Conservation (phyloP, 2,888 invertebrate genomes). For the Cistogaster globosa region DNA sequence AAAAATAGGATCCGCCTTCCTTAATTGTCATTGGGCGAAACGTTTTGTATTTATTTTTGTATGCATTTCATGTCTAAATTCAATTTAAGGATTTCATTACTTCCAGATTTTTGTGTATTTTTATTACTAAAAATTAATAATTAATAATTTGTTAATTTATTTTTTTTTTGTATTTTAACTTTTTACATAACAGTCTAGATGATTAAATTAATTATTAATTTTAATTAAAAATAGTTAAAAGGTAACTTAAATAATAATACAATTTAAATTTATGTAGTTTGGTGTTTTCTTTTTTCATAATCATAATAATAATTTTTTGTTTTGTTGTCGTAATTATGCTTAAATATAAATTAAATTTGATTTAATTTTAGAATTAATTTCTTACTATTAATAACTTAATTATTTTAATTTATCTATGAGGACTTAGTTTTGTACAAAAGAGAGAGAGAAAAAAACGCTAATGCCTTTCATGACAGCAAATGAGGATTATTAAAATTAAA, state of each 20-base stretch:
- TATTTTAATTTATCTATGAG: conserved; percentile 51
- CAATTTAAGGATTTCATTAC: conserved; percentile 51
- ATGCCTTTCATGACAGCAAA: conserved; percentile 68
- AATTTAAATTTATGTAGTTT: conserved; percentile 72
- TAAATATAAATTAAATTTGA: conserved; percentile 69
- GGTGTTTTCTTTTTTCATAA: conserved; percentile 69
- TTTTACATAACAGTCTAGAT: conserved; percentile 62
- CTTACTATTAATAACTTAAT: conserved; percentile 48
- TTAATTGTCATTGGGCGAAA: too few species aligned
- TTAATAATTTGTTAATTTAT: conserved; percentile 62
- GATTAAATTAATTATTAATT: conserved; percentile 58
- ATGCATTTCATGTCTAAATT: background rate
- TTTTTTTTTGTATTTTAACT: conserved; percentile 58
- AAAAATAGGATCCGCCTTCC: too few species aligned
- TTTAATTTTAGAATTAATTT: conserved; percentile 70
- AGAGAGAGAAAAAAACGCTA: conserved; percentile 43
- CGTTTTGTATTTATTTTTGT: too few species aligned
- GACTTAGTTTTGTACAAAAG: conserved; percentile 53
- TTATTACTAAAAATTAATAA: conserved; percentile 73
- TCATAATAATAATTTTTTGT: conserved; percentile 48
- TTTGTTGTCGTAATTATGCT: conserved; percentile 47
- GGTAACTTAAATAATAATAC: conserved; percentile 63
- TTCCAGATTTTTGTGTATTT: conserved; percentile 46
- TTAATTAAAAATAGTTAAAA: conserved; percentile 49
- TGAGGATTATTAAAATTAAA: conserved; percentile 21